These are phyloP conservation scores for Hymenopus coronatus DNA, from an alignment of 2,888 invertebrate genomes.

Conservation along the genomic window DNA sequence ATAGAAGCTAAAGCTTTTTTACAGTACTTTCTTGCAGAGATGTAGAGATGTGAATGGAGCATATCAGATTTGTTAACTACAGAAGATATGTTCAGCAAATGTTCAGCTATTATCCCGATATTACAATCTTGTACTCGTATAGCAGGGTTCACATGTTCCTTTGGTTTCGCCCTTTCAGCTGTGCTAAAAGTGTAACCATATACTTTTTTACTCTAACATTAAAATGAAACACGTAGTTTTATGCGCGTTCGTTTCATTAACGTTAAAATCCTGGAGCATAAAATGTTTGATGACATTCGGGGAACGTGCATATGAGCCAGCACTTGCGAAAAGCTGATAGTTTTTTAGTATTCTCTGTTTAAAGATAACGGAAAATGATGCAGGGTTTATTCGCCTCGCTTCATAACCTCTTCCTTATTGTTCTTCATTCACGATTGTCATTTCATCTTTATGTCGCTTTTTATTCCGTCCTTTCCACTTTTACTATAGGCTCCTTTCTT, in stretches of 20 bases:
- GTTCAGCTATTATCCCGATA: neutral
- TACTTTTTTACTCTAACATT: neutral
- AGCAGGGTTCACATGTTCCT: neutral
- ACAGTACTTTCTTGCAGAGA: too few species aligned
- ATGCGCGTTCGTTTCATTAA: neutral
- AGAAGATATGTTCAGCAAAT: too few species aligned
- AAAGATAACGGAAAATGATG: neutral
- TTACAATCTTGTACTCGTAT: neutral
- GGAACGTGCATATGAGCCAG: neutral
- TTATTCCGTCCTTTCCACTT: neutral
- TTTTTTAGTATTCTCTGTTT: neutral
- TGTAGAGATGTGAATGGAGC: too few species aligned
- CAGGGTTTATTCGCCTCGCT: neutral
- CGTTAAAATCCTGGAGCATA: neutral
- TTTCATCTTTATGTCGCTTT: neutral
- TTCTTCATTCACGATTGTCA: neutral
- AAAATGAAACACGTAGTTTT: neutral
- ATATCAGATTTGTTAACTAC: too few species aligned
- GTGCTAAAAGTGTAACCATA: neutral
- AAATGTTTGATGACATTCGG: neutral
- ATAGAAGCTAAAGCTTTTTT: too few species aligned
- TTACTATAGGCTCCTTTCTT: neutral
- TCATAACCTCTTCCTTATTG: neutral
- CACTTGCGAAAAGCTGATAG: neutral
- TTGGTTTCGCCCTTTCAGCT: neutral